These are phyloP conservation scores for Atrina japonica DNA, from an alignment of 2,888 invertebrate genomes.

Conservation along the genomic window DNA sequence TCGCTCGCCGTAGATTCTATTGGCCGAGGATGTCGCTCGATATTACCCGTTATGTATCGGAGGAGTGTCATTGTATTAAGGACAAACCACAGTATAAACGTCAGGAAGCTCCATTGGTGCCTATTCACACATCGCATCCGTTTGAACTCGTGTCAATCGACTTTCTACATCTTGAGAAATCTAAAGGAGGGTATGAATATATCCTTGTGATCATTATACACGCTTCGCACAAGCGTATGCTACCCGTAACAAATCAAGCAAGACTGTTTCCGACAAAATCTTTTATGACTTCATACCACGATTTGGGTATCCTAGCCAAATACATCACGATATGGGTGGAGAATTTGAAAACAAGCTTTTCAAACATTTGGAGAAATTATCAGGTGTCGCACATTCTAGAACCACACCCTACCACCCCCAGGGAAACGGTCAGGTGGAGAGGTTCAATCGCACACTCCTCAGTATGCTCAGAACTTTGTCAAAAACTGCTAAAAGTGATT, in stretches of 20 bases:
- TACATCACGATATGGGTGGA: constrained; percentile 52
- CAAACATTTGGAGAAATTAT: constrained; percentile 36
- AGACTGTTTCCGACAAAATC: constrained; percentile 46
- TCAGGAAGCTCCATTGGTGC: constrained; percentile 29
- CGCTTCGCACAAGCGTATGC: constrained; percentile 47
- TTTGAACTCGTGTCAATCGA: constrained; percentile 46
- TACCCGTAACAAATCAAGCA: constrained; percentile 42
- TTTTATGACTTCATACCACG: constrained; percentile 47
- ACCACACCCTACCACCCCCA: constrained; percentile 54
- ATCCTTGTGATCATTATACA: constrained; percentile 53
- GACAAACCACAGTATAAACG: constrained; percentile 27
- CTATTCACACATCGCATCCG: constrained; percentile 39
- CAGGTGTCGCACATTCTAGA: constrained; percentile 38
- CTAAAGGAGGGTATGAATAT: constrained; percentile 48
- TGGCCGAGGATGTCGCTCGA: constrained; percentile 48
- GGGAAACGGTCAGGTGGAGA: constrained; percentile 47
- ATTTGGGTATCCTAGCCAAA: constrained; percentile 45
- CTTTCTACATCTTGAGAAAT: constrained; percentile 47
- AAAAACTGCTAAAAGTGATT: constrained; percentile 36
- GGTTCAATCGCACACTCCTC: constrained; percentile 48
- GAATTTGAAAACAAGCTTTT: constrained; percentile 55
- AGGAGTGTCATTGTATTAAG: constrained; percentile 35
- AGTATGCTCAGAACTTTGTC: constrained; percentile 46
- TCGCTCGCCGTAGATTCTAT: constrained; percentile 48
- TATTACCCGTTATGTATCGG: constrained; percentile 34